These are phyloP conservation scores for Rynchops niger DNA, from an alignment of 2,113 vertebrate genomes.

Conservation along the genomic window DNA sequence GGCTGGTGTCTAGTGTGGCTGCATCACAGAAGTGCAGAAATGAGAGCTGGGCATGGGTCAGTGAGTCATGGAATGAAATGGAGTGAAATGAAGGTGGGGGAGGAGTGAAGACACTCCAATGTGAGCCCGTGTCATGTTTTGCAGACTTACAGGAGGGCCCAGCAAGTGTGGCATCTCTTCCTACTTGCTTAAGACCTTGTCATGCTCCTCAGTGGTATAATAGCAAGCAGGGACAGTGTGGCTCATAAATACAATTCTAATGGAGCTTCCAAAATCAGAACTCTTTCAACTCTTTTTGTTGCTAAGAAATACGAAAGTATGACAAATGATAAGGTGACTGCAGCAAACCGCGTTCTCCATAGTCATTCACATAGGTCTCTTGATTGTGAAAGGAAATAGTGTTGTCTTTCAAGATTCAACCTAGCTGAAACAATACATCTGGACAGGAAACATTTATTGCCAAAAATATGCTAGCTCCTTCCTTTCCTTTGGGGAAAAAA, in stretches of 20 bases:
- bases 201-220: neutral
- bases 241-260: neutral
- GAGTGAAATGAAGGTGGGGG: neutral
- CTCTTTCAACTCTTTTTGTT: neutral
- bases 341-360: fast-evolving
- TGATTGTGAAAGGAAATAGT: neutral
- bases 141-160: neutral
- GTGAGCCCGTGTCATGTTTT: neutral
- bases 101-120: neutral
- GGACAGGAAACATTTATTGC: neutral
- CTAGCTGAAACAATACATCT: neutral
- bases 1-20: neutral
- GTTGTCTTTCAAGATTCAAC: neutral
- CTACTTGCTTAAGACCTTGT: neutral
- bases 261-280: neutral
- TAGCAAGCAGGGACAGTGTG: neutral
- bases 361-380: neutral
- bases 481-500: neutral
- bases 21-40: neutral
- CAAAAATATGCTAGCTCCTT: neutral
- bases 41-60: neutral
- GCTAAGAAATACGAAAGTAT: neutral
- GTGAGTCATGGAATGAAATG: neutral
- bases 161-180: neutral
- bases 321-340: neutral